Base-by-base conservation (phyloP, 1,140 invertebrate species). In the Ips nitidus region DNA sequence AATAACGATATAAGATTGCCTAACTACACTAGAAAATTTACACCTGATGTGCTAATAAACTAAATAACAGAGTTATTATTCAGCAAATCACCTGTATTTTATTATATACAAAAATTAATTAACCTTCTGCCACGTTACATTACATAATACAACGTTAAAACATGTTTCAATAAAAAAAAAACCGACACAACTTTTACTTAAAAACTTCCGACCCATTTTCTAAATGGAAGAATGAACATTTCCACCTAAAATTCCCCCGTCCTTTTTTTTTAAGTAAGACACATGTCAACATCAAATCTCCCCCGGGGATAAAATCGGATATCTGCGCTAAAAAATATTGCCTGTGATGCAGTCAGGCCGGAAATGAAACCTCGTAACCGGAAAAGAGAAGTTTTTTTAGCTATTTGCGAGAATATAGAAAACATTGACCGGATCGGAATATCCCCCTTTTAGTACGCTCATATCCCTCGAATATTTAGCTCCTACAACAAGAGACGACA, bases 341-440 rank as follows among this genome's bases (percentile, higher is more conserved):
- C 78, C 74, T 75, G 75, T 78, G 78, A 79, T 79, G 79, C 76
- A 79, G 74, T 78, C 78, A 72, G 71, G 80, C 77, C 83, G 84
- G 84, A 85, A 86, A 85, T 85, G 78, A 82, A 85, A 84, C 80
- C 80, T 83, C 79, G 82, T 77, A 82, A 64, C 82, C 81, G 82
- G 82, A 84, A 82, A 22, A 80, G 81, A 84, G 82, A 81, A 80
- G 73, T 75, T 76, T 76, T 75, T 75, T 70, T 40, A 59, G 65
- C 41, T 59, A 59, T 59, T 58, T 66, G 47, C 36, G 50, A 53
- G 50, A 64, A 64, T 64, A 64, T 66, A 36, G 63, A 66, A 22
- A 45, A 66, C 63, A 43, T 42, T 66, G 40, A 55, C 63, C 40
- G 63, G 37, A 66, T 38, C 63, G 38, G 45, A 50, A 50, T 22